Evolutionary conservation across 2,113 vertebrate species (phyloP), one percentile per base, ranked within the genome.

Genomic region (Poeciliopsis retropinna): DNA sequence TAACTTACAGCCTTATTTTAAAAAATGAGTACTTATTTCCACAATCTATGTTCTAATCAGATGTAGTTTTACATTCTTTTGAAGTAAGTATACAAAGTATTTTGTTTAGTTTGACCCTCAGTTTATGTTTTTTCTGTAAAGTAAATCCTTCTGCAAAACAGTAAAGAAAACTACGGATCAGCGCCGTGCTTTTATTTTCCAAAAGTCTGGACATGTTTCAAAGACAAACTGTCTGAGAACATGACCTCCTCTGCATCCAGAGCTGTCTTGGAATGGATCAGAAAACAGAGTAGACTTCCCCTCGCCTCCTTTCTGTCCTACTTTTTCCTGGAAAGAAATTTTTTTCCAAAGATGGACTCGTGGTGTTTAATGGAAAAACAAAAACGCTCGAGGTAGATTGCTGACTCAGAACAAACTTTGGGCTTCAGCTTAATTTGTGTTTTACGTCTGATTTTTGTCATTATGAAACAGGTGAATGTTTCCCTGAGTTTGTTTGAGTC

Each of bases 151-250:
- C 34, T 37, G 34, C 34, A 37, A 37, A 37, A 37, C 34, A 32
- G 13, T 47, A 13, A 9, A 32, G 25, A 57, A 25, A 15, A 17
- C 32, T 28, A 37, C 34, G n/a, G 7, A 60, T 10, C 51, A 60
- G 13, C 57, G 19, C 1, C 17, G 31, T 6, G 19, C 69, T 71
- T 4, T 17, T 29, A 27, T 71, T 57, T 57, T 31, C 17, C 3
- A 8, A 68, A 30, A 30, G 8, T 68, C 66, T 47, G 1, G 22
- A 57, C 51, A 57, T 57, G 25, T 70, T 28, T 25, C n/a, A 31
- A 65, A 64, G 11, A n/a, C 44, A 70, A n/a, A 32, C 22, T 30
- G 25, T 30, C 14, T 81, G 34, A 72, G 73, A 79, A 76, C 62
- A 67, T 60, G 11, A 76, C 51, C 71, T 72, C 27, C 19, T 77